phyloP scores from a whole-genome alignment of 2,888 invertebrate genomes.

The Zelleria hepariella region DNA sequence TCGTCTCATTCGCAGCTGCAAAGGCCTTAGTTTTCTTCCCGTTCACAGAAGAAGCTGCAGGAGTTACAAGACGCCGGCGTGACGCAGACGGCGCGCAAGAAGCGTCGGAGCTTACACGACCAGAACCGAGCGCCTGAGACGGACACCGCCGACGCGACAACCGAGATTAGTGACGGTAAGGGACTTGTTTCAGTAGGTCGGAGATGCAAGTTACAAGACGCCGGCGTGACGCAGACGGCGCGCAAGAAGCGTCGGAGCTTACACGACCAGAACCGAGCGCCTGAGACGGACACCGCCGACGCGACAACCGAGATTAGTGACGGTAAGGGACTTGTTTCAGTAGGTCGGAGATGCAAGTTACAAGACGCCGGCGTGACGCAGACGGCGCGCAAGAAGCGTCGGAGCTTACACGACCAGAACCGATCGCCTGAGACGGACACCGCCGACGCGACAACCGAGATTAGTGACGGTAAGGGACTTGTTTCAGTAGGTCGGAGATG shows the following conservation, averaged over 20 bases:
- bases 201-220: background rate
- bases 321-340: constrained; percentile 21
- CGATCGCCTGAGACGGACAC: constrained; percentile 18
- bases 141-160: constrained; percentile 27
- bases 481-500: background rate
- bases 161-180: constrained; percentile 39
- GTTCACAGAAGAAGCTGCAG: constrained; percentile 1
- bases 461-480: constrained; percentile 28
- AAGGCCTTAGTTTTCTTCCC: background rate
- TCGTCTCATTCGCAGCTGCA: too few relatives aligned
- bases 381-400: constrained; percentile 43
- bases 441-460: constrained; percentile 39
- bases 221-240: constrained; percentile 19
- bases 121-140: constrained; percentile 26
- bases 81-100: constrained; percentile 33
- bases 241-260: constrained; percentile 47
- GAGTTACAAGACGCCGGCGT: constrained; percentile 3
- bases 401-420: constrained; percentile 45
- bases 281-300: constrained; percentile 20
- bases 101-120: constrained; percentile 49
- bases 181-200: background rate
- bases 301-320: constrained; percentile 39
- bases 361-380: constrained; percentile 14
- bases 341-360: background rate
- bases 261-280: constrained; percentile 42